Percentiles rank a stretch among this genome's conserved stretches.
Conservation (phyloP, 2,888 invertebrate species). For the Calephelis perditalis region DNA sequence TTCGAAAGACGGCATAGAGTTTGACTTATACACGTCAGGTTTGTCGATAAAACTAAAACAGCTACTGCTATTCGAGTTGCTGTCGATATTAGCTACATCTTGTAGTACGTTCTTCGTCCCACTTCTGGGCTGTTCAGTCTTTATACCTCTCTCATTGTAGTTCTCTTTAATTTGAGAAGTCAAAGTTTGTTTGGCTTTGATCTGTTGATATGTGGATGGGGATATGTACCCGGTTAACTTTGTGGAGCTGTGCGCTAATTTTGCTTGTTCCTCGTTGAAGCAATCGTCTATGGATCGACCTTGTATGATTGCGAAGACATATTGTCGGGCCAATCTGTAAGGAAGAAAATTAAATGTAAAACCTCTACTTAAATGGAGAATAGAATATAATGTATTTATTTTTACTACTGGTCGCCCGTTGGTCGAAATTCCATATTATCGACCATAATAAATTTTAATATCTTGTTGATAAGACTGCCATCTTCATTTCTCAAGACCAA, state of each 20-base stretch:
- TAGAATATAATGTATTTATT: too few species aligned
- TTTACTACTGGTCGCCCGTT: too few species aligned
- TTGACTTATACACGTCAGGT: conserved; percentile 54
- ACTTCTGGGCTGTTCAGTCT: conserved; percentile 53
- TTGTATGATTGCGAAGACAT: conserved; percentile 81
- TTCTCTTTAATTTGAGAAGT: conserved; percentile 67
- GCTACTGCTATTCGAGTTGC: conserved; percentile 57
- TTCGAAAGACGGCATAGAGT: conserved; percentile 67
- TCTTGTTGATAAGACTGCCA: too few species aligned
- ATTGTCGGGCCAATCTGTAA: conserved; percentile 80
- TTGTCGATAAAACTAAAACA: conserved; percentile 53
- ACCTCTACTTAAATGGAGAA: too few species aligned
- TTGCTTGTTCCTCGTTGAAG: conserved; percentile 64
- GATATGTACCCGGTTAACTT: conserved; percentile 75
- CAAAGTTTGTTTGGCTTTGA: conserved; percentile 41
- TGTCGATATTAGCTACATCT: conserved; percentile 68
- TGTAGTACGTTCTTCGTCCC: conserved; percentile 63
- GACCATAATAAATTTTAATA: too few species aligned
- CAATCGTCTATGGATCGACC: conserved; percentile 82
- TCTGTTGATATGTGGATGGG: conserved; percentile 58
- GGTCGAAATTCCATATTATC: too few species aligned
- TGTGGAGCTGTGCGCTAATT: conserved; percentile 48
- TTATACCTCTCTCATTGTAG: conserved; percentile 40
- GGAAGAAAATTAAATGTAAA: background rate
- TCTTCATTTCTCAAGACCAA: too few species aligned